Evolutionary conservation across 2,113 vertebrate genomes (phyloP).

Genomic region (Thamnaconus septentrionalis): DNA sequence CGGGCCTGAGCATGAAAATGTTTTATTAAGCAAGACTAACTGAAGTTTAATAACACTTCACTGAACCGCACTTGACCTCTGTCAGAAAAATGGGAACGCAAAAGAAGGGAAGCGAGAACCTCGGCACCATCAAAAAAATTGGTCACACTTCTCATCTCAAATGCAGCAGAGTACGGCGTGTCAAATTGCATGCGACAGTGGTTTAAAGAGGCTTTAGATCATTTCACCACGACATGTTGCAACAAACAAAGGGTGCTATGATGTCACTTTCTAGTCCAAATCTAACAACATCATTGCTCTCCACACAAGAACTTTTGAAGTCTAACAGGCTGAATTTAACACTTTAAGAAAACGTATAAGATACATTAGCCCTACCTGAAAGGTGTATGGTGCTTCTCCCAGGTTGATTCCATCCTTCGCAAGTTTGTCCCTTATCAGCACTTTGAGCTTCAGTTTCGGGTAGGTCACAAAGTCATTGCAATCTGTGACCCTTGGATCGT

Average conservation of each 20-base stretch:
- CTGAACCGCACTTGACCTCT: background rate
- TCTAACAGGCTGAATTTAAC: too few species aligned
- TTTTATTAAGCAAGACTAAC: background rate
- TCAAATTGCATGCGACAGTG: constrained; percentile 33
- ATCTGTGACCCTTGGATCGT: constrained; percentile 59
- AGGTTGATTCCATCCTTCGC: constrained; percentile 90
- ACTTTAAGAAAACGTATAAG: too few species aligned
- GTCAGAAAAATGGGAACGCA: constrained; percentile 1
- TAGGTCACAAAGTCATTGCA: constrained; percentile 80
- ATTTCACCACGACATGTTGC: too few species aligned
- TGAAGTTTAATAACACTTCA: background rate
- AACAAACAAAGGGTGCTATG: too few species aligned
- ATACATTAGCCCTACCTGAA: constrained; percentile 78
- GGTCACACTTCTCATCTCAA: constrained; percentile 40
- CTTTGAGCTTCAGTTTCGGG: constrained; percentile 91
- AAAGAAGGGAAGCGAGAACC: constrained; percentile 9
- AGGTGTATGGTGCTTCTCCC: constrained; percentile 86
- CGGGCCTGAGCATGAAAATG: background rate
- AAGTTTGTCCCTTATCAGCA: constrained; percentile 94
- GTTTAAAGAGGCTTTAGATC: background rate
- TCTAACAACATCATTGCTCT: too few species aligned
- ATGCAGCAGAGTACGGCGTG: constrained; percentile 14
- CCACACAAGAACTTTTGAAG: background rate
- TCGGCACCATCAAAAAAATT: constrained; percentile 53
- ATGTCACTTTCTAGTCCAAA: too few species aligned